Base-by-base conservation (phyloP, 2,797 vertebrate species). In the Pantherophis alleghaniensis region DNA sequence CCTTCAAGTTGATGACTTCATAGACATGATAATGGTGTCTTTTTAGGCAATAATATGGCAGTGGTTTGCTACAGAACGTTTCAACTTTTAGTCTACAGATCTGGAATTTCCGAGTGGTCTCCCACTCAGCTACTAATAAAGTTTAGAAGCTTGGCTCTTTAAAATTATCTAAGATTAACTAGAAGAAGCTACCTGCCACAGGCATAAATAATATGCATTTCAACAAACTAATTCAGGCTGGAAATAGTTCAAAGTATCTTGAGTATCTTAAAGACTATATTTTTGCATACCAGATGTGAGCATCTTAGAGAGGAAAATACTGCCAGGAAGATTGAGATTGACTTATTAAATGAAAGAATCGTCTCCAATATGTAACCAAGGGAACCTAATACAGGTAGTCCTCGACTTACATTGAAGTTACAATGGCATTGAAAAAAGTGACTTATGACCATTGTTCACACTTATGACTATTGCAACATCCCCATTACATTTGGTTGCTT, bases 231-330 rank as follows among this genome's bases (percentile, higher is more conserved):
- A 88, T 18, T 37, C 20, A 47, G 32, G 13, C 12, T 22, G 0
- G 0, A 57, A 0, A 0, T 2, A 79, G 0, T 0, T 0, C 53
- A 0, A 18, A 12, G 83, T 63, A 92, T 0, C 1, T 3, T 28
- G 5, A 9, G 53, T 18, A 47, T 24, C 89, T 47, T 7, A 69
- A 22, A 22, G 14, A 18, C 37, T 56, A 24, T 93, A 79, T 93
- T 56, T 97, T 79, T 95, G 2, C 92, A 94, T 95, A 91, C 1
- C 92, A 99, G 99, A 94, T 98, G 97, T 32, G 98, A 98, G 95
- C 98, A 97, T 91, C 98, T 99, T 42, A 97, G 98, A 28, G 98
- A 98, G 87, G 98, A 99, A 96, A 99, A 99, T 32, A 11, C 97
- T 5, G 0, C 97, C 59, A 97, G 99, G 91, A 98, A 95, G 92